Evolutionary conservation across 2,113 vertebrate species (phyloP).

Genomic region (Guaruba guarouba): DNA sequence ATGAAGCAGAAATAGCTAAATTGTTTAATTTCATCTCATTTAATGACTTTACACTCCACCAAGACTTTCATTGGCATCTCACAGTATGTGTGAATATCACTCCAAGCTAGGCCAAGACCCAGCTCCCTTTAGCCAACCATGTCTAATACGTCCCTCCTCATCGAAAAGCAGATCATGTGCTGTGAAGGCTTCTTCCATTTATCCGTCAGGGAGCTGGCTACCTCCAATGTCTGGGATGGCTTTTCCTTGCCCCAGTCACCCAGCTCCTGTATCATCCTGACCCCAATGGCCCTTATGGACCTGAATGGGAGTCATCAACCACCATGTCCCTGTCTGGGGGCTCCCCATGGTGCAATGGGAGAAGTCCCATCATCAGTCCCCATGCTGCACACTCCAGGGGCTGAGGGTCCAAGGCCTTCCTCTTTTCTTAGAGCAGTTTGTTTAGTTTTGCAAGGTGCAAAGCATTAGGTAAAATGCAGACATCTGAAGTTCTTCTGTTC

Average conservation of each 20-base stretch:
- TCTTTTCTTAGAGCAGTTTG: neutral
- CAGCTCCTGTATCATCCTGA: neutral
- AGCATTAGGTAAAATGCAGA: neutral
- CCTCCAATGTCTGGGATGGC: neutral
- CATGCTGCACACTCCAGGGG: rapidly evolving
- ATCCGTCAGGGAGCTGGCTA: neutral
- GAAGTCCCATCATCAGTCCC: neutral
- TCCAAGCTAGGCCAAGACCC: conserved; percentile 15
- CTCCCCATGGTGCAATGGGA: neutral
- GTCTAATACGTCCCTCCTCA: neutral
- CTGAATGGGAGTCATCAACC: neutral
- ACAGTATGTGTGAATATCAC: conserved; percentile 38
- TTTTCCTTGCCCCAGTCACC: neutral
- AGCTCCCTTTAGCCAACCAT: conserved; percentile 33
- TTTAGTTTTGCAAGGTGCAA: neutral
- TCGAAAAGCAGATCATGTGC: neutral
- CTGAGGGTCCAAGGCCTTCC: neutral
- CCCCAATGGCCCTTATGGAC: neutral
- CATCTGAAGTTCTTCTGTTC: neutral
- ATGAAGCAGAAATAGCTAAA: conserved; percentile 65
- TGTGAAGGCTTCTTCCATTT: neutral
- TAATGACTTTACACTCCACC: conserved; percentile 53
- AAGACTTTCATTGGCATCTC: conserved; percentile 48
- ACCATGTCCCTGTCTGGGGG: neutral
- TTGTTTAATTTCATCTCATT: conserved; percentile 53